phyloP scores from a whole-genome alignment of 2,888 invertebrate species.

The Melieria crassipennis region DNA sequence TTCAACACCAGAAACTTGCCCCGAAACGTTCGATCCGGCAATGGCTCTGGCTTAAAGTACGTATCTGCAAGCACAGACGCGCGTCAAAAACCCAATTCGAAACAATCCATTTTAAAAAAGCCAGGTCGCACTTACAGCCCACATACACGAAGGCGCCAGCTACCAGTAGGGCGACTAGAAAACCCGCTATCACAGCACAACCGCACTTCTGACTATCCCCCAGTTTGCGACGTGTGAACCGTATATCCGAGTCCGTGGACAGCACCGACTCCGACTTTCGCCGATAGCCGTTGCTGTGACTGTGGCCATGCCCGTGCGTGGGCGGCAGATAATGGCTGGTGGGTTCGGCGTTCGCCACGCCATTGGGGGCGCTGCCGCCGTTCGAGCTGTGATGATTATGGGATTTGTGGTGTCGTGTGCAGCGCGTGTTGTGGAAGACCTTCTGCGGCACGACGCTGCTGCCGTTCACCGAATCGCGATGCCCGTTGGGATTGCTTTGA shows the following conservation, averaged over 20 bases:
- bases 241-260: constrained; percentile 88
- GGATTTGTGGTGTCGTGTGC: constrained; percentile 62
- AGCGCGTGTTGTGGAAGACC: constrained; percentile 62
- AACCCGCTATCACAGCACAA: constrained; percentile 85
- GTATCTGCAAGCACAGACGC: constrained; percentile 52
- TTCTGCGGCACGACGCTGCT: constrained; percentile 50
- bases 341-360: constrained; percentile 9
- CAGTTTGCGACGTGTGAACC: constrained; percentile 85
- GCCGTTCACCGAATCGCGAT: constrained; percentile 41
- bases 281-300: constrained; percentile 51
- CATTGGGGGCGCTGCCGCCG: not conserved
- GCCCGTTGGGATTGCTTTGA: constrained; percentile 47
- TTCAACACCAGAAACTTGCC: constrained; percentile 79
- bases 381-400: constrained; percentile 48
- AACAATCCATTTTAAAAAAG: not conserved
- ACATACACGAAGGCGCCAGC: constrained; percentile 74
- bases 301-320: constrained; percentile 44
- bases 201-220: constrained; percentile 87
- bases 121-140: constrained; percentile 69
- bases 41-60: constrained; percentile 69
- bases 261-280: constrained; percentile 79
- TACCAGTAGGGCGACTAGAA: constrained; percentile 81
- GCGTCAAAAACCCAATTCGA: not conserved
- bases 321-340: constrained; percentile 24
- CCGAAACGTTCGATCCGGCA: constrained; percentile 83